Conservation (phyloP, 1,140 invertebrate genomes). For the Agrypnia vestita region DNA sequence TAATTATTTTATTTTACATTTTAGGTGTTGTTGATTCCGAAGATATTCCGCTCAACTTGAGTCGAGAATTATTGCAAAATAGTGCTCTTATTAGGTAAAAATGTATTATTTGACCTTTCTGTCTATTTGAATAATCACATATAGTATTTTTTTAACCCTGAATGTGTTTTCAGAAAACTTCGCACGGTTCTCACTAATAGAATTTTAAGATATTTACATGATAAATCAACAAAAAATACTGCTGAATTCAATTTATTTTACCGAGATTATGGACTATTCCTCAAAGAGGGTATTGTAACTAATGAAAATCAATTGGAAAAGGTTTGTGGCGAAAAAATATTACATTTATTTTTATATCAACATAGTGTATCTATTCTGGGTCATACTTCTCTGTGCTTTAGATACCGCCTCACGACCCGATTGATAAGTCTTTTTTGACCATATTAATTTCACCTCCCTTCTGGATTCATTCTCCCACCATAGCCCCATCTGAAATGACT, state of each 20-base stretch:
- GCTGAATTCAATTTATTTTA: constrained; percentile 92
- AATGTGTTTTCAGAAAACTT: constrained; percentile 81
- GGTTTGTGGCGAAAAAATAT: constrained; percentile 70
- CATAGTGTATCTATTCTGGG: too few relatives aligned
- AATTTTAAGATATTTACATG: constrained; percentile 89
- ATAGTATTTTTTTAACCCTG: neutral
- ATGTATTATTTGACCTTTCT: constrained; percentile 3
- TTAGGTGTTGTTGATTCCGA: constrained; percentile 96
- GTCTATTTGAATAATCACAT: neutral
- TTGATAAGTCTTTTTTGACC: too few relatives aligned
- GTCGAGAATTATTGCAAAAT: constrained; percentile 95
- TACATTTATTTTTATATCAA: too few relatives aligned
- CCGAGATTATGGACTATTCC: constrained; percentile 92
- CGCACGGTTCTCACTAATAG: constrained; percentile 88
- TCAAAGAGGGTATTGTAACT: constrained; percentile 96
- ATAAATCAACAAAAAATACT: constrained; percentile 88
- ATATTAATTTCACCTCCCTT: too few relatives aligned
- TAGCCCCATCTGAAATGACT: too few relatives aligned
- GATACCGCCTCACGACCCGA: too few relatives aligned
- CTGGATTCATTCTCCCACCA: too few relatives aligned
- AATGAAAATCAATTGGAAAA: constrained; percentile 86
- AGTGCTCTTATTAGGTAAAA: constrained; percentile 89
- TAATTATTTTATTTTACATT: constrained; percentile 57
- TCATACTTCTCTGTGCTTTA: too few relatives aligned
- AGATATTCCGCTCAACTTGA: constrained; percentile 98